These are phyloP conservation scores for Erinaceus europaeus DNA, from an alignment of 2,113 vertebrate species.

Conservation along the genomic window DNA sequence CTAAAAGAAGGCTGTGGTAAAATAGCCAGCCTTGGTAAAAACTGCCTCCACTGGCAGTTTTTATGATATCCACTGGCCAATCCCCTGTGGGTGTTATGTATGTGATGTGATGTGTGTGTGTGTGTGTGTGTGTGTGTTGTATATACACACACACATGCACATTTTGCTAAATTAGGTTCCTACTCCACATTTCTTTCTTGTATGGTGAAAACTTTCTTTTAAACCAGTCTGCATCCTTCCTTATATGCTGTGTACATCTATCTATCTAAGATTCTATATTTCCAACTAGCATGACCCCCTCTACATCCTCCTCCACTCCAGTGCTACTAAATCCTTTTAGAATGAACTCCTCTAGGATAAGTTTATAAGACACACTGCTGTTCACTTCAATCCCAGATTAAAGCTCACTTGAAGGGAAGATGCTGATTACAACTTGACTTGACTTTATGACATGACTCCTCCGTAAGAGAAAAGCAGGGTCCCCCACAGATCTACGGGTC, in stretches of 20 bases:
- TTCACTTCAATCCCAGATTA: not conserved
- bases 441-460: not conserved
- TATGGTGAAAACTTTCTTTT: not conserved
- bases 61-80: not conserved
- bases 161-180: not conserved
- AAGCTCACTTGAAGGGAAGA: not conserved
- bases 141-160: too few relatives aligned
- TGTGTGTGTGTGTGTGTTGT: rapidly evolving
- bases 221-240: not conserved
- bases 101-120: not conserved
- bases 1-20: not conserved
- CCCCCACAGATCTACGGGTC: not conserved
- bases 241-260: not conserved
- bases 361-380: not conserved
- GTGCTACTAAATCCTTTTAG: not conserved
- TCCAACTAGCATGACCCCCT: not conserved
- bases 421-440: not conserved
- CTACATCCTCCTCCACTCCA: too few relatives aligned
- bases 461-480: not conserved
- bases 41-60: too few relatives aligned
- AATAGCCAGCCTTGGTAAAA: not conserved
- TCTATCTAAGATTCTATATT: not conserved
- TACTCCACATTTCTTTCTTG: not conserved
- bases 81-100: not conserved
- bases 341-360: not conserved